Percentiles rank a stretch among this genome's conserved stretches.
Conservation (phyloP, 2,888 invertebrate species). For the Amiota minor region DNA sequence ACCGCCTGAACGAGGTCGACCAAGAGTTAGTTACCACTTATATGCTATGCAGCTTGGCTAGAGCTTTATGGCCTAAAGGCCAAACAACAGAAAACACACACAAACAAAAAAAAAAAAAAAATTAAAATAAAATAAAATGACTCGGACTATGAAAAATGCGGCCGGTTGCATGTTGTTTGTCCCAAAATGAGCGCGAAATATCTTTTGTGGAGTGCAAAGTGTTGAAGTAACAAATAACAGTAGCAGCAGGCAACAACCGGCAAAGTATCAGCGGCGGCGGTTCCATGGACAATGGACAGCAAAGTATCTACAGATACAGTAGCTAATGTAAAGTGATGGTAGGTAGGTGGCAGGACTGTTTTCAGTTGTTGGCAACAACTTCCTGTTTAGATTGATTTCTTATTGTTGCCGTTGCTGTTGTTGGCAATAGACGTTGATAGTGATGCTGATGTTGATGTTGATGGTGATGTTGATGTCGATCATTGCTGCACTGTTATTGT, state of each 20-base stretch:
- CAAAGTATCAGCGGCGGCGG: conserved; percentile 32
- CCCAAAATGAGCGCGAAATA: not conserved
- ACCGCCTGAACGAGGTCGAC: no score
- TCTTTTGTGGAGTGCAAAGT: conserved; percentile 60
- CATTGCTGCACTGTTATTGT: conserved; percentile 30
- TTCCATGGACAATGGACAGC: no score
- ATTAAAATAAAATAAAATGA: no score
- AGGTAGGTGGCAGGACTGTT: not conserved
- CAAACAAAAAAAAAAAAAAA: not conserved
- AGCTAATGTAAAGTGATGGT: not conserved
- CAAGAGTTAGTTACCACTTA: no score
- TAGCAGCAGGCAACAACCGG: conserved; percentile 44
- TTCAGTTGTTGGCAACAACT: not conserved
- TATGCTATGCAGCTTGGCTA: not conserved
- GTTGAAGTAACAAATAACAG: conserved; percentile 63
- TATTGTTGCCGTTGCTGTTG: conserved; percentile 12
- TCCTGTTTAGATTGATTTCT: conserved; percentile 25
- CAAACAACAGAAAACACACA: conserved; percentile 1
- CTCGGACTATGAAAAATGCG: not conserved
- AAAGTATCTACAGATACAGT: no score
- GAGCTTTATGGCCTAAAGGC: conserved; percentile 27
- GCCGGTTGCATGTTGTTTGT: not conserved
- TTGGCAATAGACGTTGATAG: no score
- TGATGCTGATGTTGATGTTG: no score
- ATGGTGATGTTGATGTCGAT: conserved; percentile 33